Evolutionary conservation across 2,797 vertebrate species (phyloP).

Genomic region (Myripristis murdjan): DNA sequence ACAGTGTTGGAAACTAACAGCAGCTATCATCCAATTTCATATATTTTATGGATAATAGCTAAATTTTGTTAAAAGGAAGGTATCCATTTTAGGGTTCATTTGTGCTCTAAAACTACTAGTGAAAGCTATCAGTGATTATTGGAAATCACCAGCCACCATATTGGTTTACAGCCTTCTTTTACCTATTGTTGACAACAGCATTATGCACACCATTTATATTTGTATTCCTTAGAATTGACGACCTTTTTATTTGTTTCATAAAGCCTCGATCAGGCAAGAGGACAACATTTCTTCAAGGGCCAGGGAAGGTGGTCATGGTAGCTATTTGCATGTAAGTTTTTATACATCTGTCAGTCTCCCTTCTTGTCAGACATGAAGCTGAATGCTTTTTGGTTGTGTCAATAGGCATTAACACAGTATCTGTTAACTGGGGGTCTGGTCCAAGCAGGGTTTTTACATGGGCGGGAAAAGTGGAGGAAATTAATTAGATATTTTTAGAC

Average conservation of each 20-base stretch:
- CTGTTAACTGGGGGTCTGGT: conserved; percentile 2
- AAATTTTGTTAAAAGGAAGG: neutral
- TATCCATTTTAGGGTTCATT: neutral
- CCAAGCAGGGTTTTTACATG: conserved; percentile 23
- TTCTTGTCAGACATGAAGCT: neutral
- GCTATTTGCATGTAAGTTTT: conserved; percentile 98
- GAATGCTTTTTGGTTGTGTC: conserved; percentile 4
- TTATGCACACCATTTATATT: too few species aligned
- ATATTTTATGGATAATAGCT: neutral
- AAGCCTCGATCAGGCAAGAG: conserved; percentile 93
- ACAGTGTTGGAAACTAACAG: neutral
- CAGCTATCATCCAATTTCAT: neutral
- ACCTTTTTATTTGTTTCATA: conserved; percentile 49
- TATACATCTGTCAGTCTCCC: neutral
- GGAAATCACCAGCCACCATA: neutral
- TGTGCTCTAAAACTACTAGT: neutral
- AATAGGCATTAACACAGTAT: too few species aligned
- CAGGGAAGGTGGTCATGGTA: conserved; percentile 98
- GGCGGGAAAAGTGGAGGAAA: neutral
- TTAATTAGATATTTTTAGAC: too few species aligned
- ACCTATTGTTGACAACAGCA: neutral
- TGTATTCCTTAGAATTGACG: neutral
- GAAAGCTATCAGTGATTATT: neutral
- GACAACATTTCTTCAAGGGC: conserved; percentile 92
- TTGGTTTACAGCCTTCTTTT: neutral